Evolutionary conservation across 2,888 invertebrate species (phyloP).

Genomic region (Melieria picta): DNA sequence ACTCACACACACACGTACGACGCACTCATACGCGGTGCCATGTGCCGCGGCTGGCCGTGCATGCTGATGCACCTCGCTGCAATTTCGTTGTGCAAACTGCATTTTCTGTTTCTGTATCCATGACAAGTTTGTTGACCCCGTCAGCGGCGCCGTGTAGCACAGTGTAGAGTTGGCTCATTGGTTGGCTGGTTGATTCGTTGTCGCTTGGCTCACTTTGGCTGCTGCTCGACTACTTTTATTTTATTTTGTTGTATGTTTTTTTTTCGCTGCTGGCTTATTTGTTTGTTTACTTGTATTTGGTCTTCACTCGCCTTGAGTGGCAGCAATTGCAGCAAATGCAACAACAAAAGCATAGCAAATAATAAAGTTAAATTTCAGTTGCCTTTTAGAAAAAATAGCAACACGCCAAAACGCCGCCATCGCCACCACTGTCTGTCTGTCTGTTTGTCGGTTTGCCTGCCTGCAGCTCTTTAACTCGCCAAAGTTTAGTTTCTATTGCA

Average conservation of each 20-base stretch:
- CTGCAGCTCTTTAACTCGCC: too few relatives aligned
- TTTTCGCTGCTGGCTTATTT: background rate
- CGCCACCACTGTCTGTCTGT: too few relatives aligned
- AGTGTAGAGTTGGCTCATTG: background rate
- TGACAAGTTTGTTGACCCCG: constrained; percentile 49
- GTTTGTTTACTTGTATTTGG: background rate
- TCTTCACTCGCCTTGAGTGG: constrained; percentile 18
- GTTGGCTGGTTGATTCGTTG: constrained; percentile 2
- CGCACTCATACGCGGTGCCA: background rate
- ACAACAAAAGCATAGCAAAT: background rate
- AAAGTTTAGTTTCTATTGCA: too few relatives aligned
- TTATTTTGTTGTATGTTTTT: background rate
- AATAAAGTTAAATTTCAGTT: background rate
- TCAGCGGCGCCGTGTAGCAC: background rate
- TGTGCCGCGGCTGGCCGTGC: too few relatives aligned
- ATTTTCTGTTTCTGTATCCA: constrained; percentile 41
- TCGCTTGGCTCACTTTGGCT: background rate
- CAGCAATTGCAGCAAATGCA: background rate
- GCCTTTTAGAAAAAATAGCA: background rate
- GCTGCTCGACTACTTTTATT: constrained; percentile 12
- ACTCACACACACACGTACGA: background rate
- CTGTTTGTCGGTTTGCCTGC: too few relatives aligned
- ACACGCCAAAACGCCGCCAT: too few relatives aligned
- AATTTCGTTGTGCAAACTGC: constrained; percentile 25
- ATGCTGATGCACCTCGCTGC: background rate